A percentile compares a stretch with the other conserved stretches of the same genome.
phyloP scores from a whole-genome alignment of 2,888 invertebrate genomes.

The Polylopha cassiicola region DNA sequence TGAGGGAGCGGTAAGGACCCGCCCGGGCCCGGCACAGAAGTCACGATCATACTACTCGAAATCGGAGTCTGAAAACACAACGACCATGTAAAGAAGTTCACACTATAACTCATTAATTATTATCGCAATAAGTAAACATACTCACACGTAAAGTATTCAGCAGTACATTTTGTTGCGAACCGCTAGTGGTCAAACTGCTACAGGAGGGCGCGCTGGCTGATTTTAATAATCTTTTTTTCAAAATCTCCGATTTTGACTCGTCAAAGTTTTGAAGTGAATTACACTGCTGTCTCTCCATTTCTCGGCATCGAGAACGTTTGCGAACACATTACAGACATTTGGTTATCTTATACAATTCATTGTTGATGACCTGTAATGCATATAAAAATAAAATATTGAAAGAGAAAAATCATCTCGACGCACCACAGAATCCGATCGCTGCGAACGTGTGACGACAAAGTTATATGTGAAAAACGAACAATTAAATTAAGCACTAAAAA shows the following conservation, averaged over 20 bases:
- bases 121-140: conserved; percentile 33
- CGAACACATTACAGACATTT: conserved; percentile 61
- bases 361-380: conserved; percentile 63
- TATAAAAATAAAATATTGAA: conserved; percentile 65
- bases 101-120: conserved; percentile 23
- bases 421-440: conserved; percentile 32
- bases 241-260: conserved; percentile 69
- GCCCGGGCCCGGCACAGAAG: conserved; percentile 67
- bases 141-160: conserved; percentile 70
- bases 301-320: conserved; percentile 51
- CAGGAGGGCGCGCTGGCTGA: conserved; percentile 49
- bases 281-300: conserved; percentile 72
- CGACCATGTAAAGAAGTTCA: conserved; percentile 20
- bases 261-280: conserved; percentile 76
- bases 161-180: conserved; percentile 64
- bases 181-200: conserved; percentile 51
- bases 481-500: conserved; percentile 16
- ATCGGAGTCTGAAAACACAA: conserved; percentile 63
- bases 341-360: conserved; percentile 60
- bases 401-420: conserved; percentile 48
- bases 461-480: conserved; percentile 26
- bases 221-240: conserved; percentile 73
- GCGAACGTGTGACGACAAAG: conserved; percentile 33
- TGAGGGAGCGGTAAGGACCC: conserved; percentile 67
- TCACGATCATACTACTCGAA: conserved; percentile 72